These are phyloP conservation scores for Poicephalus gulielmi DNA, from an alignment of 2,113 vertebrate genomes.

Conservation along the genomic window DNA sequence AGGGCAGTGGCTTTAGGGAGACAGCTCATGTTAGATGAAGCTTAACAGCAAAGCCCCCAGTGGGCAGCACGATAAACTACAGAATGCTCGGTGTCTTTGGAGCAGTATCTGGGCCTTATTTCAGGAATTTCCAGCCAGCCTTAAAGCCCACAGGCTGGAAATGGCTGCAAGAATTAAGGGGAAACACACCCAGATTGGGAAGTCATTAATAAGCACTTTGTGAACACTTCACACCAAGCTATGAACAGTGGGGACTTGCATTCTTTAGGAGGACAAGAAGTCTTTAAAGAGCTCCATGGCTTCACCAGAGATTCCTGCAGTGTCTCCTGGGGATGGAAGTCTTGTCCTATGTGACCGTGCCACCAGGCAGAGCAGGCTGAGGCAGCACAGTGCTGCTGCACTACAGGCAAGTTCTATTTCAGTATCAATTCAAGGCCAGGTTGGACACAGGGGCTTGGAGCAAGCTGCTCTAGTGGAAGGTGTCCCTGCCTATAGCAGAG, in stretches of 20 bases:
- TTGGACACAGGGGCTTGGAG: neutral
- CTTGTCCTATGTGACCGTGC: neutral
- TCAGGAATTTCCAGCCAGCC: neutral
- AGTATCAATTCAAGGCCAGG: neutral
- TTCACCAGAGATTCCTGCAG: neutral
- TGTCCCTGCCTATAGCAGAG: neutral
- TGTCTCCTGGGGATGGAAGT: neutral
- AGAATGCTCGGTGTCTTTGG: neutral
- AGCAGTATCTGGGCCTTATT: neutral
- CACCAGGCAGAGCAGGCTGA: neutral
- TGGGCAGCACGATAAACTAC: neutral
- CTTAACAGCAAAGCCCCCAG: neutral
- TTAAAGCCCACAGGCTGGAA: neutral
- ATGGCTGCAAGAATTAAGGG: neutral
- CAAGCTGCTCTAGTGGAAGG: neutral
- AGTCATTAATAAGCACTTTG: neutral
- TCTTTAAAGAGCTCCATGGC: neutral
- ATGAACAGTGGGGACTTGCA: neutral
- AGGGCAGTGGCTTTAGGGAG: neutral
- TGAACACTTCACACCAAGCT: neutral
- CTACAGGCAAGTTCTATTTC: neutral
- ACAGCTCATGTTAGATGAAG: neutral
- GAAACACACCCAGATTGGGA: neutral
- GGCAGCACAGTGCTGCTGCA: neutral
- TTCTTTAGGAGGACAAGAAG: neutral